These are phyloP conservation scores for Tipula confusa DNA, from an alignment of 2,888 invertebrate species.

Conservation along the genomic window DNA sequence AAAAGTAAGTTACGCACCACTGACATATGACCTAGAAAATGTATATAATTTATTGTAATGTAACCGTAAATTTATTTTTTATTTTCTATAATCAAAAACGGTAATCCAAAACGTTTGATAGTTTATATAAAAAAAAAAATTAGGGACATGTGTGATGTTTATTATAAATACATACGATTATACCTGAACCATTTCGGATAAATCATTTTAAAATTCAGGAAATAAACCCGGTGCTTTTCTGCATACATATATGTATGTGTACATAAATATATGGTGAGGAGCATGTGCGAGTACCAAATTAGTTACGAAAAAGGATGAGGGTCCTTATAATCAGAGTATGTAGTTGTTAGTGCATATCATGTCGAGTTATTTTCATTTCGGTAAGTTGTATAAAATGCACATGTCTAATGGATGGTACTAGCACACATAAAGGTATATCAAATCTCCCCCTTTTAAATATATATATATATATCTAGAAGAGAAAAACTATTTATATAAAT, in stretches of 20 bases:
- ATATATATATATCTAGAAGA: background rate
- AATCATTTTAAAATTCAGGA: constrained; percentile 20
- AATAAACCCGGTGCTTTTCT: constrained; percentile 15
- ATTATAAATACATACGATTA: background rate
- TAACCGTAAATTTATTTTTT: background rate
- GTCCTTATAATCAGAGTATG: background rate
- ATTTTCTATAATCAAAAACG: background rate
- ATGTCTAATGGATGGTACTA: background rate
- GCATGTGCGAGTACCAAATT: constrained; percentile 9
- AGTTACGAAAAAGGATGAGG: constrained; percentile 20
- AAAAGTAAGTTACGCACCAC: background rate
- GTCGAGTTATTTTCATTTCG: background rate
- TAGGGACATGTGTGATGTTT: constrained; percentile 20
- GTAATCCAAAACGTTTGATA: background rate
- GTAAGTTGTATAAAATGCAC: background rate
- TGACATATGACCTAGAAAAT: background rate
- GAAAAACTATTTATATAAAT: background rate
- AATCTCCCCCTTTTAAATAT: background rate
- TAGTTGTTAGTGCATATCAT: background rate
- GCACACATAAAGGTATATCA: background rate
- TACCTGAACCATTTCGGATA: background rate
- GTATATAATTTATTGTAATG: background rate
- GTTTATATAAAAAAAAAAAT: background rate
- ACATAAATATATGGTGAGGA: background rate
- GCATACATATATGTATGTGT: background rate